Percentiles rank a stretch among this genome's conserved stretches.
phyloP scores from a whole-genome alignment of 2,113 vertebrate genomes.

The Heteronetta atricapilla region DNA sequence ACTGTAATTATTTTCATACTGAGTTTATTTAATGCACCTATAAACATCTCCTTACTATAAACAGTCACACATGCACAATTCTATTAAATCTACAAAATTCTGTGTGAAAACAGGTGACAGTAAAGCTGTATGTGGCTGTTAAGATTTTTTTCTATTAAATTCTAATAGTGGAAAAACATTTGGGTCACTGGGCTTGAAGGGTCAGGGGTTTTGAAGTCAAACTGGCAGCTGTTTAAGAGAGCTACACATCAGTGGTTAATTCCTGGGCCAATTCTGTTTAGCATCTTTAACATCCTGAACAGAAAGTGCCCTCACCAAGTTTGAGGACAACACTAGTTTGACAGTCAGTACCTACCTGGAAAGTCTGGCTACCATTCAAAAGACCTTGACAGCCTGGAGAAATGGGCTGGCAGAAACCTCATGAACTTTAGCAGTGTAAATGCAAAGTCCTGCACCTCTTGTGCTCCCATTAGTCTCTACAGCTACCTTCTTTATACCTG shows the following conservation, averaged over 20 bases:
- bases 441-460: neutral
- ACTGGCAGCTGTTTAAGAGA: neutral
- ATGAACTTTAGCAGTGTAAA: neutral
- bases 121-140: neutral
- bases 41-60: neutral
- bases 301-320: neutral
- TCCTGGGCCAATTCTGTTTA: neutral
- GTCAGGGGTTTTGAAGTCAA: neutral
- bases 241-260: neutral
- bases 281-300: neutral
- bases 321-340: neutral
- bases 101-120: neutral
- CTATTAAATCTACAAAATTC: neutral
- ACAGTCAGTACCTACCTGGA: neutral
- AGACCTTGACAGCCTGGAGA: neutral
- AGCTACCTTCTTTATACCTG: neutral
- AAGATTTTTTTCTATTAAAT: neutral
- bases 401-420: neutral
- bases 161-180: neutral
- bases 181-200: neutral
- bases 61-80: neutral
- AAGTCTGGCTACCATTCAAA: neutral
- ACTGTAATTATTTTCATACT: neutral
- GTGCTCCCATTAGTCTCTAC: neutral
- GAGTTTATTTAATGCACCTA: neutral